These are phyloP conservation scores for Alcis repandata DNA, from an alignment of 2,888 invertebrate species.

Conservation along the genomic window DNA sequence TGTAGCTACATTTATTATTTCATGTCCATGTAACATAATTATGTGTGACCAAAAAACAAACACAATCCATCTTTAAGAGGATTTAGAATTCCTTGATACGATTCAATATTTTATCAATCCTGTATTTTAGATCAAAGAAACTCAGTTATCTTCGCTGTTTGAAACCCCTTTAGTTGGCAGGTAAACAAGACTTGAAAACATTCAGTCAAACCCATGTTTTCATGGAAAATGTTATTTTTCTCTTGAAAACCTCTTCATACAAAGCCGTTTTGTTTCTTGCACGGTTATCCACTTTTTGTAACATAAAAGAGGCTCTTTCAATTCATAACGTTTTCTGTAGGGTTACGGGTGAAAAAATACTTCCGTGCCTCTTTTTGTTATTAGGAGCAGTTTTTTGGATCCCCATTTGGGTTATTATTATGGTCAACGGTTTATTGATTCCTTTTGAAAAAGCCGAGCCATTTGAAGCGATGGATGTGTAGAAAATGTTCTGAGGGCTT, in stretches of 20 bases:
- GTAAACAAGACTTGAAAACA: not conserved
- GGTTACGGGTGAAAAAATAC: constrained; percentile 30
- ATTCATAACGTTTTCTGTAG: constrained; percentile 33
- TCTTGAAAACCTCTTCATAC: constrained; percentile 22
- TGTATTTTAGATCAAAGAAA: not conserved
- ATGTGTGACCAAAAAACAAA: too few relatives aligned
- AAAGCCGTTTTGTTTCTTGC: constrained; percentile 34
- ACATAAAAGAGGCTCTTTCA: constrained; percentile 36
- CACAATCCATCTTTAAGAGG: too few relatives aligned
- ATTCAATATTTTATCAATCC: too few relatives aligned
- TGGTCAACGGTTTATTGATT: constrained; percentile 36
- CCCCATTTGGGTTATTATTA: constrained; percentile 32
- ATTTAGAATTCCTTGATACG: too few relatives aligned
- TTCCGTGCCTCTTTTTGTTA: constrained; percentile 32
- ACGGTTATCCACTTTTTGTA: constrained; percentile 33
- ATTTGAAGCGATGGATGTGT: constrained; percentile 14
- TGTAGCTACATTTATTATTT: too few relatives aligned
- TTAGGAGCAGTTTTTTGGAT: constrained; percentile 38
- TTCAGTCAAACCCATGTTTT: constrained; percentile 15
- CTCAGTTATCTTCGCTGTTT: not conserved
- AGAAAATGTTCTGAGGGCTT: constrained; percentile 4
- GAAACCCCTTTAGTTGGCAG: not conserved
- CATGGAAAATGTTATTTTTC: constrained; percentile 23
- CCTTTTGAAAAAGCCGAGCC: constrained; percentile 28
- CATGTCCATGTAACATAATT: too few relatives aligned